Evolutionary conservation across 1,140 invertebrate species (phyloP), one percentile per base, ranked within the genome.

Genomic region (Teleopsis dalmanni): DNA sequence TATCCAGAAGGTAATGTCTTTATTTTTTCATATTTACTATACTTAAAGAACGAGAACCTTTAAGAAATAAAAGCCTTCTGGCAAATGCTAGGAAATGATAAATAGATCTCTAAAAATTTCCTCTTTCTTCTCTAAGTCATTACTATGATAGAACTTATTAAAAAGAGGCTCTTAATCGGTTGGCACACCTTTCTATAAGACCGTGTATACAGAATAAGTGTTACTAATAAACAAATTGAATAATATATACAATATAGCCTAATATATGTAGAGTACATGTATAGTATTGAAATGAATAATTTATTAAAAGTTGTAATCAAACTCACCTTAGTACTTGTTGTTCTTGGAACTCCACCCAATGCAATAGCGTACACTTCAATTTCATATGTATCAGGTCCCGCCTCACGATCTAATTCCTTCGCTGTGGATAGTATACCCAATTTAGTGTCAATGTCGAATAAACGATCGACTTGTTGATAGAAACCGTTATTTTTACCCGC

Each of bases 401-500:
- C 75, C 70, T 97, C 94, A 37, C 92, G 76, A 73, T 97, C 92
- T 55, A 97, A 73, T 21, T 83, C 74, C 2, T 80, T 82, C 2
- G 88, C 84, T 5, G 92, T 92, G 6, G 89, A 89, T 38, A 97
- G 71, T 45, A 95, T 84, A 10, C 95, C 95, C 57, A 88, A 78
- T 56, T 87, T 85, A 4, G 83, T 78, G 72, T 98, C 92, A 55
- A 98, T 85, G 58, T 87, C 86, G 66, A 98, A 92, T 47, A 91
- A 76, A 56, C 85, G 80, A 64, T 89, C 86, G 52, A 87, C 84
- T 71, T 87, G 85, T 42, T 50, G 13, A 10, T 27, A 34, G 21
- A 36, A 13, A 8, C 21, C 11, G 8, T 8, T 13, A 22, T 3
- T 6, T 3, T 46, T 36, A 21, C 22, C 34, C 43, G 25, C 31